A percentile compares a stretch with the other conserved stretches of the same genome.
phyloP scores from a whole-genome alignment of 2,113 vertebrate species.

The Callionymus lyra region DNA sequence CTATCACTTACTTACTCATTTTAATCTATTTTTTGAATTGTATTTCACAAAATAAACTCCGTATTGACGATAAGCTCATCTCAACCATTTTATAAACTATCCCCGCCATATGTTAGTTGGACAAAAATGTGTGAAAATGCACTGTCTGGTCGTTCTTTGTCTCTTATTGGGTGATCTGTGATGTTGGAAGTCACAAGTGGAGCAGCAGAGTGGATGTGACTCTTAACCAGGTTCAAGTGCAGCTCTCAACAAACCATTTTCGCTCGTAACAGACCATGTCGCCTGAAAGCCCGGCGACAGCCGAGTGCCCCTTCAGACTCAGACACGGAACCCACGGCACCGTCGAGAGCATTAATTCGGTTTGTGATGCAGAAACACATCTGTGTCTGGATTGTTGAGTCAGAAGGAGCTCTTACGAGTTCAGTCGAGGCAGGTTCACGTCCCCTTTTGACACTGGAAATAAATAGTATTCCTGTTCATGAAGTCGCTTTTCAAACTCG shows the following conservation, averaged over 20 bases:
- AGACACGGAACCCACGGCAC: conserved; percentile 15
- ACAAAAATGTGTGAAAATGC: no score
- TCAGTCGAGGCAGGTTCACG: no score
- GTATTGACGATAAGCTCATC: no score
- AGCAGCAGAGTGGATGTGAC: conserved; percentile 26
- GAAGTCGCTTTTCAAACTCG: no score
- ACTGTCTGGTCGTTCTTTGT: background rate
- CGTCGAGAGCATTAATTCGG: conserved; percentile 9
- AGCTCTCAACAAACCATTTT: conserved; percentile 28
- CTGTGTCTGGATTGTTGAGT: background rate
- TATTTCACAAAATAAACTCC: no score
- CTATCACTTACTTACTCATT: no score
- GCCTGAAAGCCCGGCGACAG: conserved; percentile 22
- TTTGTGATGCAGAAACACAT: conserved; percentile 4
- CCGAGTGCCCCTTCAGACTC: conserved; percentile 32
- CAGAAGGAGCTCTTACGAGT: no score
- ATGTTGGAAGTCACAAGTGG: conserved; percentile 16
- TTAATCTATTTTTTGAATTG: no score
- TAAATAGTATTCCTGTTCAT: no score
- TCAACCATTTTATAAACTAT: no score
- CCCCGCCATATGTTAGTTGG: no score
- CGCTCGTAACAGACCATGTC: conserved; percentile 16
- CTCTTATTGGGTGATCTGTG: conserved; percentile 14
- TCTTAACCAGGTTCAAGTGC: conserved; percentile 28
- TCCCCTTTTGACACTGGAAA: no score